phyloP scores from a whole-genome alignment of 2,888 invertebrate species.

The Cantharis rustica region DNA sequence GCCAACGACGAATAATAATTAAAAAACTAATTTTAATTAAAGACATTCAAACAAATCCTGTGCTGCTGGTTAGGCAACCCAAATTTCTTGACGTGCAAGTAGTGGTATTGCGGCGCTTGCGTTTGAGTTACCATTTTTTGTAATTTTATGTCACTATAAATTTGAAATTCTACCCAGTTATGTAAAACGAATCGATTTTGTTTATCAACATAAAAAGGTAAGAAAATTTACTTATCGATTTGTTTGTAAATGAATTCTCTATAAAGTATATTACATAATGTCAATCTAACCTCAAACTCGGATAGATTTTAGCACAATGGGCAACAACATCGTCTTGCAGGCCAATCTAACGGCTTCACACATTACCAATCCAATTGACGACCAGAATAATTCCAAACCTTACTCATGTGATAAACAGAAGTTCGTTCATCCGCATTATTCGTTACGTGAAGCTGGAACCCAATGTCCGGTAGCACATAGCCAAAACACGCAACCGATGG shows the following conservation, averaged over 20 bases:
- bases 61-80: background rate
- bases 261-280: background rate
- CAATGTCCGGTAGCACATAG: conserved; percentile 34
- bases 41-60: background rate
- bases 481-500: background rate
- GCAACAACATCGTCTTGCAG: conserved; percentile 64
- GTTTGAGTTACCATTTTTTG: background rate
- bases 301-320: conserved; percentile 55
- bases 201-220: background rate
- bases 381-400: background rate
- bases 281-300: conserved; percentile 15
- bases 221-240: background rate
- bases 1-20: background rate
- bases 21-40: background rate
- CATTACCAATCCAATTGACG: conserved; percentile 51
- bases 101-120: background rate
- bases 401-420: background rate
- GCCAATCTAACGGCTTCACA: conserved; percentile 62
- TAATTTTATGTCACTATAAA: background rate
- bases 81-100: background rate
- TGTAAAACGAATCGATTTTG: background rate
- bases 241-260: background rate
- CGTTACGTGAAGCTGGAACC: conserved; percentile 61
- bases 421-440: background rate
- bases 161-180: background rate